A percentile compares a stretch with the other conserved stretches of the same genome.
These are phyloP conservation scores for Cephus nigrinus DNA, from an alignment of 2,888 invertebrate genomes.

Conservation along the genomic window DNA sequence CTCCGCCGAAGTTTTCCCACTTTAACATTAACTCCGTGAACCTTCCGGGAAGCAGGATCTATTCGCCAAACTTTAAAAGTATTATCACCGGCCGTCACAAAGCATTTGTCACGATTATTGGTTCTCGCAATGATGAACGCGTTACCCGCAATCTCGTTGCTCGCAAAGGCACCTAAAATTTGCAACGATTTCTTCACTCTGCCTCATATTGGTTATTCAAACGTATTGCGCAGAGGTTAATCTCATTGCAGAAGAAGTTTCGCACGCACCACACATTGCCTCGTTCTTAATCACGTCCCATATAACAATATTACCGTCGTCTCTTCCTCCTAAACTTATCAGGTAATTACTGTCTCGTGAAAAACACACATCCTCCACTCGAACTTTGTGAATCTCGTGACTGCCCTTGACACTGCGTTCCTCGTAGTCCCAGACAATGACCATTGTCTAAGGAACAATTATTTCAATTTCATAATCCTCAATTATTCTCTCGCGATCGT, in stretches of 20 bases:
- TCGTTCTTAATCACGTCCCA: slow-evolving; percentile 78
- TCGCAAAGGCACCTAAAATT: slow-evolving; percentile 66
- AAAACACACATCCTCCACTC: slow-evolving; percentile 87
- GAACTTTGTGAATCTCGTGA: slow-evolving; percentile 89
- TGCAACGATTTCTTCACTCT: too few relatives aligned
- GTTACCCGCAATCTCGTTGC: slow-evolving; percentile 79
- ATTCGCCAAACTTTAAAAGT: slow-evolving; percentile 83
- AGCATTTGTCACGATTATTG: slow-evolving; percentile 72
- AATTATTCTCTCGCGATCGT: too few relatives aligned
- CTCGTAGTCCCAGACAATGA: slow-evolving; percentile 89
- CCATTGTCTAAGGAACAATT: slow-evolving; percentile 70
- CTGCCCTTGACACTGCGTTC: slow-evolving; percentile 73
- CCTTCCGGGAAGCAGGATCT: slow-evolving; percentile 75
- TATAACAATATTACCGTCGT: slow-evolving; percentile 88
- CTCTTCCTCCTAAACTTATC: slow-evolving; percentile 88
- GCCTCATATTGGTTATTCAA: not conserved
- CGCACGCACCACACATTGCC: slow-evolving; percentile 66
- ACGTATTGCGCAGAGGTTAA: not conserved
- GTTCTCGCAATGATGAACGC: slow-evolving; percentile 72
- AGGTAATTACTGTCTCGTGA: slow-evolving; percentile 84
- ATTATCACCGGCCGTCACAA: slow-evolving; percentile 80
- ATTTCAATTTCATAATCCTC: too few relatives aligned
- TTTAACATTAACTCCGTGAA: slow-evolving; percentile 79
- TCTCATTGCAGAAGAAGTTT: not conserved
- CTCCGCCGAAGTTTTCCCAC: slow-evolving; percentile 83